Evolutionary conservation across 2,888 invertebrate genomes (phyloP).

Genomic region (Acleris sparsana): DNA sequence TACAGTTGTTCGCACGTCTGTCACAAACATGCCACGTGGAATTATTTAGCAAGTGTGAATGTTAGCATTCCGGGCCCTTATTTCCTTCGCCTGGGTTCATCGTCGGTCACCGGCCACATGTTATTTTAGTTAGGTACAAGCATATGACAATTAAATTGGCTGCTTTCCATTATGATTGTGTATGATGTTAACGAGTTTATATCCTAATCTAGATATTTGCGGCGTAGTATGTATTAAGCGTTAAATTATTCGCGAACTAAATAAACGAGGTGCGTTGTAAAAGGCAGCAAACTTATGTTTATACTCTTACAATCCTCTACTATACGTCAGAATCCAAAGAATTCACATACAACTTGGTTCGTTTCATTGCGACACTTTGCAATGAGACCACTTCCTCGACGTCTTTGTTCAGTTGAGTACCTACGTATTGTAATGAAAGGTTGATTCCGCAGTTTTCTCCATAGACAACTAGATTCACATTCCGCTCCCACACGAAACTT

Average conservation of each 20-base stretch:
- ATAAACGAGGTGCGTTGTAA: no score
- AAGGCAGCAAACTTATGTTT: no score
- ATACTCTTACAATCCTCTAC: no score
- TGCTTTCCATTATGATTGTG: constrained; percentile 13
- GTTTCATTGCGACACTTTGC: constrained; percentile 18
- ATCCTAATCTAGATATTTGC: background rate
- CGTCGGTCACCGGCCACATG: constrained; percentile 29
- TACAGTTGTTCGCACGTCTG: constrained; percentile 15
- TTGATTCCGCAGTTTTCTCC: constrained; percentile 69
- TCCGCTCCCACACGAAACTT: constrained; percentile 73
- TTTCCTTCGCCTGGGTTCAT: constrained; percentile 34
- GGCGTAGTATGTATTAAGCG: no score
- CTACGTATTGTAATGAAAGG: constrained; percentile 46
- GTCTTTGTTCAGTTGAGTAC: constrained; percentile 25
- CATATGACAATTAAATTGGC: constrained; percentile 20
- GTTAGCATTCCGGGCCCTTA: constrained; percentile 23
- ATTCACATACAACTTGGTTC: background rate
- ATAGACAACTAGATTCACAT: constrained; percentile 53
- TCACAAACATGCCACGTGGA: constrained; percentile 14
- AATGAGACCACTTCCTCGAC: constrained; percentile 26
- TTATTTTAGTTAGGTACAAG: constrained; percentile 30
- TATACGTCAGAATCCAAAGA: no score
- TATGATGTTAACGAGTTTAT: background rate
- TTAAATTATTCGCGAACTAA: no score
- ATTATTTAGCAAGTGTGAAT: constrained; percentile 29